A percentile compares a stretch with the other conserved stretches of the same genome.
Evolutionary conservation across 2,113 vertebrate species (phyloP).

Genomic region (Otolemur garnettii): DNA sequence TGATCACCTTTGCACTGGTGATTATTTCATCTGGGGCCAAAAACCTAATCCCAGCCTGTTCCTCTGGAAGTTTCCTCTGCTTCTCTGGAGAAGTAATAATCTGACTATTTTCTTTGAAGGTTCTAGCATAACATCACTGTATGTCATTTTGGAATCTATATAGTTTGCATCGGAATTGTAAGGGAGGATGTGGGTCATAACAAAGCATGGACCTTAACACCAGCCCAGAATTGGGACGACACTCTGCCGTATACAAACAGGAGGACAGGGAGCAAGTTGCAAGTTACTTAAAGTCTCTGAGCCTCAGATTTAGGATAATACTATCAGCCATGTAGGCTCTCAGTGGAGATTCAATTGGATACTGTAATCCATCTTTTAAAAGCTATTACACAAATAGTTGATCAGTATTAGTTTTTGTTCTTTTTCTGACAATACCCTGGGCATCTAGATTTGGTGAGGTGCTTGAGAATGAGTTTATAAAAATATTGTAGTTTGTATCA

Average conservation of each 20-base stretch:
- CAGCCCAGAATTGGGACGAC: neutral
- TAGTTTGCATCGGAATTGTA: neutral
- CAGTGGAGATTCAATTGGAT: neutral
- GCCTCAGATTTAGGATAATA: neutral
- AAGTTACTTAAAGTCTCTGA: conserved; percentile 18
- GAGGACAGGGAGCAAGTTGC: neutral
- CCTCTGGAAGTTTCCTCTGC: neutral
- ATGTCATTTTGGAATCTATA: neutral
- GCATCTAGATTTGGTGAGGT: neutral
- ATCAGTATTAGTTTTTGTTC: neutral
- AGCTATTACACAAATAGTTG: neutral
- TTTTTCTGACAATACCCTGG: neutral
- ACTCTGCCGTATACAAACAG: neutral
- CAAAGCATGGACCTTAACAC: neutral
- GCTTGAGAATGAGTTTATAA: conserved; percentile 2
- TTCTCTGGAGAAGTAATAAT: neutral
- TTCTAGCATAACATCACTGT: neutral
- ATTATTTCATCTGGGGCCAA: conserved; percentile 74
- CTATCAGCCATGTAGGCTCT: neutral
- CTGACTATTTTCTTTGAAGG: conserved; percentile 38
- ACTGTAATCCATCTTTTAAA: conserved; percentile 8
- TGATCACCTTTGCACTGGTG: conserved; percentile 54
- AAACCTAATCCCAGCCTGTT: conserved; percentile 22
- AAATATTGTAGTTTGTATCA: conserved; percentile 8
- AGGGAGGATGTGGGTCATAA: neutral